Evolutionary conservation across 2,888 invertebrate species (phyloP), one percentile per base, ranked within the genome.

Genomic region (Steinernema scapterisci): DNA sequence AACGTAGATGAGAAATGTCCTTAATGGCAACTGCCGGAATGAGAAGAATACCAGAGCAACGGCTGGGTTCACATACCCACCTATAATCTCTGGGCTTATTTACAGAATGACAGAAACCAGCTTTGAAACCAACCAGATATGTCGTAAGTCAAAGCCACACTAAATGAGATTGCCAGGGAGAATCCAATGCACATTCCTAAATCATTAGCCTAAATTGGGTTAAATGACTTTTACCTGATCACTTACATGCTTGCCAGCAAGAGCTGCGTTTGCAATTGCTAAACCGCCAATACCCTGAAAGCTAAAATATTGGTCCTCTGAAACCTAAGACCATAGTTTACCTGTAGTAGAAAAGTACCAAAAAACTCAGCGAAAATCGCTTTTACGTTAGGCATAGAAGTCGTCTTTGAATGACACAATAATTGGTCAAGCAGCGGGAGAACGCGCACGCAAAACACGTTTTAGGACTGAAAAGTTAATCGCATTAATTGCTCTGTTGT

Each of bases 121-220:
- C 48, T 19, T n/a, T 54, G 1, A 19, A 38, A 54, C 16, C 1
- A 31, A 63, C 63, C 63, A 9, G 63, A 63, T 3, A 63, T 27
- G 1, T 63, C 19, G 16, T 31, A 63, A 13, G 63, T 31, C 16
- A 63, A 13, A 1, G 63, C 63, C 23, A 63, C 63, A n/a, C 63
- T 63, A 13, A 63, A 63, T 38, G 63, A 63, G 2, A 63, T 63
- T 3, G 63, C 63, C 31, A 63, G 31, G 9, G 63, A 63, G 19
- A 63, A 63, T 7, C 63, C 63, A 1, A 31, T 31, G 63, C 63
- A 63, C 63, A 63, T 63, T 13, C 63, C 63, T 63, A 63, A 63
- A 63, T 63, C 63, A 25, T 27, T 63, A 7, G 63, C 31, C 63
- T 63, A 63, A 31, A 16, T 16, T 2, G 23, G 16, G 19, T 63